These are phyloP conservation scores for Scolanthus callimorphus DNA, from an alignment of 92 coral and sea anemone genomes.

Conservation along the genomic window DNA sequence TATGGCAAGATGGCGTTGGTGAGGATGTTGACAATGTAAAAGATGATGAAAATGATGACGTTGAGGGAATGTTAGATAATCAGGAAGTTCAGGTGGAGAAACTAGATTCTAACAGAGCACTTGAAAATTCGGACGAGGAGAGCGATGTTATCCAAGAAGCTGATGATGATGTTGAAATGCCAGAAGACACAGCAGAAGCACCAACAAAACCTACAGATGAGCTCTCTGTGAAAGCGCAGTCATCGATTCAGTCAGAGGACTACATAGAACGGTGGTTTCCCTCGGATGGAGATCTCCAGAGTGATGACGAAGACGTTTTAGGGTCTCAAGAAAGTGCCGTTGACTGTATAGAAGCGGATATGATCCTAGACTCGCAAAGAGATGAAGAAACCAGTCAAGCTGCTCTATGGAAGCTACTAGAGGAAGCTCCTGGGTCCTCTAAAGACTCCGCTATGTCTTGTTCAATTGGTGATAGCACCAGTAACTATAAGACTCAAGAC, in stretches of 20 bases:
- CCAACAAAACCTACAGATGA: conserved; percentile 1
- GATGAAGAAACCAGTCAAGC: too few species aligned
- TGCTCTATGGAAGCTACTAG: too few species aligned
- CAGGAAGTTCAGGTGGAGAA: too few species aligned
- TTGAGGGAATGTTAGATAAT: too few species aligned
- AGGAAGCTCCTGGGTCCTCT: too few species aligned
- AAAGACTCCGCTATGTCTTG: too few species aligned
- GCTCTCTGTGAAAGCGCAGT: background rate
- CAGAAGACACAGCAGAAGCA: background rate
- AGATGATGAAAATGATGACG: too few species aligned
- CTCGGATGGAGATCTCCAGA: conserved; percentile 4
- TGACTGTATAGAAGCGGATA: conserved; percentile 36
- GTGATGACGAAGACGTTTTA: conserved; percentile 3
- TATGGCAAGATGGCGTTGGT: too few species aligned
- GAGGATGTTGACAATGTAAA: too few species aligned
- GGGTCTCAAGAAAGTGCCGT: conserved; percentile 40
- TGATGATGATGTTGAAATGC: background rate
- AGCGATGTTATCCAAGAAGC: background rate
- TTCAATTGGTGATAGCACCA: too few species aligned
- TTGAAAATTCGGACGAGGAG: background rate
- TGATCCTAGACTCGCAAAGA: background rate
- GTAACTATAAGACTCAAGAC: too few species aligned
- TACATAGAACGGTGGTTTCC: background rate
- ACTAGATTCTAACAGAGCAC: too few species aligned
- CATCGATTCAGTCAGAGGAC: background rate